phyloP scores from a whole-genome alignment of 2,113 vertebrate genomes.

The Ctenodactylus gundi region DNA sequence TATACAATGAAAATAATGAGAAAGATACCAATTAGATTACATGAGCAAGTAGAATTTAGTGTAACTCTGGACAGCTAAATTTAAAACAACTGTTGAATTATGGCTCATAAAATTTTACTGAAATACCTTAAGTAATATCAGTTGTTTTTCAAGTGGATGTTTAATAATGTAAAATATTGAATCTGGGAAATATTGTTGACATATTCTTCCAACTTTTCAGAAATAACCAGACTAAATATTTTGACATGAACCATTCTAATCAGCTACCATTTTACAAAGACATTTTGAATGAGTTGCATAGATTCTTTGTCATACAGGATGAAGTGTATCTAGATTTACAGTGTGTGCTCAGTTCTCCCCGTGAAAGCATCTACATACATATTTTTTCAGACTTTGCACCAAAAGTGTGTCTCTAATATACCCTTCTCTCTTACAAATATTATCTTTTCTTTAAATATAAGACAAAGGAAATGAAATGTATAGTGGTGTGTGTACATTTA shows the following conservation, averaged over 20 bases:
- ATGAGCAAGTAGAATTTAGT: not conserved
- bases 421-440: not conserved
- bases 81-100: not conserved
- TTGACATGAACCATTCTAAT: not conserved
- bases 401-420: not conserved
- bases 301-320: not conserved
- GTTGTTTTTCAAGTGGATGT: slow-evolving; percentile 21
- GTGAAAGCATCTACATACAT: not conserved
- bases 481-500: not conserved
- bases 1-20: not conserved
- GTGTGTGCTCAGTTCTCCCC: not conserved
- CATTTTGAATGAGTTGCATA: not conserved
- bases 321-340: slow-evolving; percentile 9
- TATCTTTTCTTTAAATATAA: not conserved
- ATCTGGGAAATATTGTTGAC: not conserved
- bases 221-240: not conserved
- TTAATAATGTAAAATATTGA: not conserved
- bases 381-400: not conserved
- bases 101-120: not conserved
- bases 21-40: not conserved
- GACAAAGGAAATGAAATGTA: slow-evolving; percentile 29
- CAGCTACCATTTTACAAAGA: not conserved
- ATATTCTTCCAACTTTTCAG: not conserved
- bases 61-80: not conserved
- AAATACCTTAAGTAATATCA: not conserved